Evolutionary conservation across 2,797 vertebrate genomes (phyloP), one percentile per base, ranked within the genome.

Genomic region (Poecile montanus): DNA sequence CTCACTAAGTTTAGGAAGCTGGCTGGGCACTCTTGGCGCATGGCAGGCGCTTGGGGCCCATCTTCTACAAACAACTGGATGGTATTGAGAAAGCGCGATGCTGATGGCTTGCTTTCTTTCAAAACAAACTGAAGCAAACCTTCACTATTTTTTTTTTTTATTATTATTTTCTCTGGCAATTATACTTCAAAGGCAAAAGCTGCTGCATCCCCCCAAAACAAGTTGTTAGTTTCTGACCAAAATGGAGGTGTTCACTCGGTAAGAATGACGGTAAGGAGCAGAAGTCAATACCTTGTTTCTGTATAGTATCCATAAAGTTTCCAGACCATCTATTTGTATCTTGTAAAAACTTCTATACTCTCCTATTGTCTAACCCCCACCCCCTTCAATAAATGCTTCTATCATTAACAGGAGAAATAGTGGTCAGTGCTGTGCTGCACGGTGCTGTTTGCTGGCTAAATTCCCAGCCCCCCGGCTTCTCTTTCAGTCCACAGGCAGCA

Each of bases 91-190:
- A n/a, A 27, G 20, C 2, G 2, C 10, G 22, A 14, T 29, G 19
- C 3, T 17, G 26, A 7, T 13, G 15, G 36, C 21, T 73, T 34
- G n/a, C 27, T 53, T 34, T 7, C 53, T 53, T 19, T 13, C 4
- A 25, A 47, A 65, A 48, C 16, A 82, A 81, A 29, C 18, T 1
- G 5, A 50, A 19, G 9, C 20, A 16, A 85, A 25, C 16, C 18
- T 40, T 38, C 1, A 0, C 22, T 40, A 0, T 25, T 16, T n/a
- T 14, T 34, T 51, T 30, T 20, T 45, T n/a, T 47, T 26, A 27
- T 21, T 32, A n/a, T 29, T 27, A 34, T 11, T 61, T 10, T 7
- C 3, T 2, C 20, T 32, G 13, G 34, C 7, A 47, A 5, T 34
- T 68, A 12, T 1, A 11, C 38, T 79, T 17, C 36, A 36, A 67